Base-by-base conservation (phyloP, 64 coral and sea anemone genomes). In the Platygyra sinensis region DNA sequence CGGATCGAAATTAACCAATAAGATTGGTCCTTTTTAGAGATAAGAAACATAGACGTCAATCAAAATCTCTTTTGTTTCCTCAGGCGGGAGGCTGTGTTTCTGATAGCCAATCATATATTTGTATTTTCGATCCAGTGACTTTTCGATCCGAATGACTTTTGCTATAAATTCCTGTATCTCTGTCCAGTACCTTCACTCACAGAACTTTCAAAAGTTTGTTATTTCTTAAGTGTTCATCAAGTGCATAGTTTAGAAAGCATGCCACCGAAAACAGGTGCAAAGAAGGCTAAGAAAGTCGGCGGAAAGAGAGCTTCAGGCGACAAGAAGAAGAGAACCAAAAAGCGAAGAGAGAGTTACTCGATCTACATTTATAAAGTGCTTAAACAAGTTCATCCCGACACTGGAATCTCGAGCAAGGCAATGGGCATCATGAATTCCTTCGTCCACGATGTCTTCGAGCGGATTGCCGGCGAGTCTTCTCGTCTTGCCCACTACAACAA, bases 371-470 rank as follows among this genome's bases (percentile, higher is more conserved):
- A 85, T 62, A 85, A 85, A 25, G 81, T 85, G 39, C 81, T 85
- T 3, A 85, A 25, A 85, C 81, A 85, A 72, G 81, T 85, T 27
- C 81, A 85, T n/a, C 81, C 81, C 10, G 81, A 85, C 25, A 85
- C 81, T 13, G 81, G 81, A 20, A 85, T 85, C 20, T 85, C 81
- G 13, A 85, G 81, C 32, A 85, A 85, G 25, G 81, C 81, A 8
- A 85, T 85, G 81, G 81, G 81, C 24, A 85, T 85, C 62, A 85
- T 85, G 81, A 85, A 85, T 31, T 85, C 81, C 12, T 85, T 85
- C 42, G 81, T 85, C 2, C 24, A 85, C 15, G 81, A 85, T 85
- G 81, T 85, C 11, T 85, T 85, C 24, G 81, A 85, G 62, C 31
- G 81, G 3, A 85, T 85, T 71, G 81, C 81, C 5, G 81, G 81